These are phyloP conservation scores for Holcopasites calliopsidis DNA, from an alignment of 1,140 invertebrate species.

Conservation along the genomic window DNA sequence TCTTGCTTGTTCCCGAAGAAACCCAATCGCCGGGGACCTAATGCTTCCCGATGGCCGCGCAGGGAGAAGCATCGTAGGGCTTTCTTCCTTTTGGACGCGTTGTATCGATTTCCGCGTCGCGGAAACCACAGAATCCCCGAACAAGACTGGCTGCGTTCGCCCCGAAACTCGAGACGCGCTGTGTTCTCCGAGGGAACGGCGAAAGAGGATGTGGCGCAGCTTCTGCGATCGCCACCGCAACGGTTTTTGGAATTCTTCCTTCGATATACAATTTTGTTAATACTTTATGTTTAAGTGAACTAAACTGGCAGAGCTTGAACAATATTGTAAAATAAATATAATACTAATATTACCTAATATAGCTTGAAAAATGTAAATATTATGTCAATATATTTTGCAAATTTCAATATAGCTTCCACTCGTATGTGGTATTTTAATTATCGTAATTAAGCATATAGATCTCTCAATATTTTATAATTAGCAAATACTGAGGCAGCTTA, in stretches of 20 bases:
- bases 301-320: no score
- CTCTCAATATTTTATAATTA: no score
- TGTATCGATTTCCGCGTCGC: constrained; percentile 44
- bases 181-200: not conserved
- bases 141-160: constrained; percentile 27
- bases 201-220: constrained; percentile 2
- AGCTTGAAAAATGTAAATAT: no score
- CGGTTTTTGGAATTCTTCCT: not conserved
- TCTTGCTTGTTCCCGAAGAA: constrained; percentile 7
- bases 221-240: not conserved
- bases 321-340: no score
- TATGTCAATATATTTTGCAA: no score
- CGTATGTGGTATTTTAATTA: no score
- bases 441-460: no score
- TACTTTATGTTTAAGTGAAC: no score
- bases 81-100: constrained; percentile 36
- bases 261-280: not conserved
- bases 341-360: no score
- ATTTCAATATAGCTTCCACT: no score
- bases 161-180: constrained; percentile 37
- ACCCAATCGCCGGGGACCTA: constrained; percentile 38
- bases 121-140: constrained; percentile 44
- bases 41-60: constrained; percentile 14
- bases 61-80: constrained; percentile 15
- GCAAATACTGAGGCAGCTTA: no score